These are phyloP conservation scores for Neolamprologus sp. DNA, from an alignment of 2,113 vertebrate genomes.

Conservation along the genomic window DNA sequence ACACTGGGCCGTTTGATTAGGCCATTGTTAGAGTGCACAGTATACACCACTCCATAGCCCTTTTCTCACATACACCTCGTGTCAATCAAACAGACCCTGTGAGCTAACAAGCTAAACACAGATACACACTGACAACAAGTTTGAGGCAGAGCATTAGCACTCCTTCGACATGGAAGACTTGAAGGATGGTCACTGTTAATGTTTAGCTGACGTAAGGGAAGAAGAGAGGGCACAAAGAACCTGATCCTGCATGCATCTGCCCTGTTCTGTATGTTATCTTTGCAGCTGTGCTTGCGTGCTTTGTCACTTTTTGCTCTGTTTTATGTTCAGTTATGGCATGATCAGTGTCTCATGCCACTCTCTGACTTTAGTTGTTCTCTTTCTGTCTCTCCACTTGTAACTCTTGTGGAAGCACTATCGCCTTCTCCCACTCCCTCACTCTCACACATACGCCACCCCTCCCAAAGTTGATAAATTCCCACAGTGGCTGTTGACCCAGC, in stretches of 20 bases:
- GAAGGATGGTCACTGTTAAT: neutral
- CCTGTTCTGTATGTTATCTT: neutral
- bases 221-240: neutral
- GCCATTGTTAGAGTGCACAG: constrained; percentile 64
- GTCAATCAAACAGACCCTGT: constrained; percentile 54
- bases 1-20: constrained; percentile 66
- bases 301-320: constrained; percentile 43
- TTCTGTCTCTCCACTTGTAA: neutral
- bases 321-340: constrained; percentile 66
- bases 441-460: constrained; percentile 60
- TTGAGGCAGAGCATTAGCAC: neutral
- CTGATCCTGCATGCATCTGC: neutral
- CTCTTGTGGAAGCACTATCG: constrained; percentile 7
- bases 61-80: constrained; percentile 62
- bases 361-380: constrained; percentile 10
- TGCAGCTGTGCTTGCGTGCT: neutral
- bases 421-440: constrained; percentile 38
- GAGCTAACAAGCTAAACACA: constrained; percentile 48
- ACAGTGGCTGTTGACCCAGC: constrained; percentile 99
- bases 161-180: neutral
- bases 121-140: neutral
- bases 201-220: neutral
- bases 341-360: constrained; percentile 74
- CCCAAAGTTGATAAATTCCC: constrained; percentile 96
- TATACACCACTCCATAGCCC: constrained; percentile 61